phyloP scores from a whole-genome alignment of 1,140 invertebrate genomes.

The Proctacanthus coquilletti region DNA sequence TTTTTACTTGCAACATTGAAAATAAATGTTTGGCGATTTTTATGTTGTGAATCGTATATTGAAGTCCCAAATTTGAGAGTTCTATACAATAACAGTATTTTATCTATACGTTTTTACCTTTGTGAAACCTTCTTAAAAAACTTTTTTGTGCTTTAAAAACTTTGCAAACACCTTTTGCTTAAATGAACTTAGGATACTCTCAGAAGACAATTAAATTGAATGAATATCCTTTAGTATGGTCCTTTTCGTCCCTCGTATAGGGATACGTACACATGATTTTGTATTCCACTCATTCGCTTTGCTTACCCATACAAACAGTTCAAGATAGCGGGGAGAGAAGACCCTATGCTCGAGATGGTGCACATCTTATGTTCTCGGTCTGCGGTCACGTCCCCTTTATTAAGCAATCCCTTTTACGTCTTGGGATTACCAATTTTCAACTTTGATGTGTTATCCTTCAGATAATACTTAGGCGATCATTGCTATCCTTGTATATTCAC shows the following conservation, averaged over 20 bases:
- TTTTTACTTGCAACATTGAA: too few species aligned
- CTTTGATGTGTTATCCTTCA: background rate
- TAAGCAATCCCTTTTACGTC: background rate
- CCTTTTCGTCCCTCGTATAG: background rate
- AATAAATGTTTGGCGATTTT: too few species aligned
- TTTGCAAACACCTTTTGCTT: too few species aligned
- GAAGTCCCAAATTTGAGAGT: too few species aligned
- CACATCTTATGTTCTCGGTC: background rate
- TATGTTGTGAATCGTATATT: too few species aligned
- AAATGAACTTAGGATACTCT: too few species aligned
- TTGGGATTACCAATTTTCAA: slow-evolving; percentile 1
- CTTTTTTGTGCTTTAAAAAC: too few species aligned
- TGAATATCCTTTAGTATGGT: background rate
- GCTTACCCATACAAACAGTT: background rate
- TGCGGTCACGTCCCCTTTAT: slow-evolving; percentile 1
- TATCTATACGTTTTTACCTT: too few species aligned
- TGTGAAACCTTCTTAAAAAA: too few species aligned
- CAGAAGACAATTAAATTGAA: slow-evolving; percentile 1
- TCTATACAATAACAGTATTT: too few species aligned
- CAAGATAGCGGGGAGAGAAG: background rate
- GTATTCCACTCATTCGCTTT: too few species aligned
- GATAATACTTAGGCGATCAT: slow-evolving; percentile 1
- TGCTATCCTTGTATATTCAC: background rate
- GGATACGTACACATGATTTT: background rate
- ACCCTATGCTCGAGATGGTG: background rate